Evolutionary conservation across 2,888 invertebrate species (phyloP), one percentile per base, ranked within the genome.

Genomic region (Brachyptera risi): DNA sequence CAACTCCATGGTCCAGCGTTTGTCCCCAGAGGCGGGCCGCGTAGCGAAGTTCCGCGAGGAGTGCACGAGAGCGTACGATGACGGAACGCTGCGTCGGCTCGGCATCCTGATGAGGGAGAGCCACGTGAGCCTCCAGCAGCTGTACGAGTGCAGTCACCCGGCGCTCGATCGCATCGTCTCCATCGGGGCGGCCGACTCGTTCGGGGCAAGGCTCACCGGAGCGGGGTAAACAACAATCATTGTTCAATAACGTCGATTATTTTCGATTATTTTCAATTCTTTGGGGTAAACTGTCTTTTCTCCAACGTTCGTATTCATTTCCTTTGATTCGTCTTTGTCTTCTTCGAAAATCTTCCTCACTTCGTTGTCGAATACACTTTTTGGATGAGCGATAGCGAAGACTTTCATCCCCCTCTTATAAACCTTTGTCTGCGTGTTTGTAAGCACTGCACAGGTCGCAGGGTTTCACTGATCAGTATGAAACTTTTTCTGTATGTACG

Each of bases 181-280:
- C 27, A 75, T 88, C 70, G 90, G 90, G 7, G 79, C 81, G 63
- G 83, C 85, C 56, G 78, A 83, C 63, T 83, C 85, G 2, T 77
- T 88, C n/a, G 90, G 93, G 42, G 90, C 92, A n/a, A 84, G 98
- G 56, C 79, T 99, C 38, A 98, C 98, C 1, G 99, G 98, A 35
- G 98, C 98, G 27, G 96, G 96, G 79, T 86, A 73, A 74, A 73
- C 70, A 31, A 27, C 21, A n/a, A 5, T n/a, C 38, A 49, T 19
- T n/a, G n/a, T 17, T 13, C 19, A 17, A 9, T 7, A 35, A n/a
- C n/a, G 19, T 13, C 26, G 17, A 50, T 50, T 31, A 21, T 59
- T 23, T 24, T 13, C 26, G 5, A 23, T 7, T 31, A 31, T 31
- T 31, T 31, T 7, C 11, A 31, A 31, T 31, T 7, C 5, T n/a